Evolutionary conservation across 2,113 vertebrate species (phyloP).

Genomic region (Corynorhinus townsendii): DNA sequence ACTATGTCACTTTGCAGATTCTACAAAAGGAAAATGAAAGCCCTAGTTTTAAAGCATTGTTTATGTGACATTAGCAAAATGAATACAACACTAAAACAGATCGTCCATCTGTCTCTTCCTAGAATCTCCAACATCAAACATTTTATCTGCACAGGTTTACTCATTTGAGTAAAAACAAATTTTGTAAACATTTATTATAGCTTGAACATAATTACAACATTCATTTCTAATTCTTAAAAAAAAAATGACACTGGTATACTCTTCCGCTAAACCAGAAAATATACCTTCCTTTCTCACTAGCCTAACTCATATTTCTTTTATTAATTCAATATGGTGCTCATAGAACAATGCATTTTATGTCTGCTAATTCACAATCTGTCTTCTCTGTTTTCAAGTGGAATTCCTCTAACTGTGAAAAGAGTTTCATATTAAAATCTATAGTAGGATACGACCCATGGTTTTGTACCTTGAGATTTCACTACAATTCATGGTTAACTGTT

Average conservation of each 20-base stretch:
- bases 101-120: background rate
- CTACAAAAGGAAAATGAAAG: background rate
- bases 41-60: background rate
- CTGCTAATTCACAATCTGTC: constrained; percentile 44
- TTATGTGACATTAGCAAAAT: background rate
- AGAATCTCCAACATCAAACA: background rate
- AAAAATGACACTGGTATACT: background rate
- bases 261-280: background rate
- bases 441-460: background rate
- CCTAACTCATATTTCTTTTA: constrained; percentile 32
- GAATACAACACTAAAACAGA: background rate
- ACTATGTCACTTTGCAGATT: background rate
- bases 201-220: background rate
- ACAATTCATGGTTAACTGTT: constrained; percentile 28
- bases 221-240: constrained; percentile 7
- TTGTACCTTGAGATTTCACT: constrained; percentile 34
- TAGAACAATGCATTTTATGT: constrained; percentile 48
- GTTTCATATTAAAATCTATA: constrained; percentile 40
- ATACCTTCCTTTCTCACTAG: background rate
- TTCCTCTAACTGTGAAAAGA: constrained; percentile 20
- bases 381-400: constrained; percentile 43
- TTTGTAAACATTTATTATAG: background rate
- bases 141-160: background rate
- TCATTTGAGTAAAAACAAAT: background rate
- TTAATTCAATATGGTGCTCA: constrained; percentile 40